Base-by-base conservation (phyloP, 1,140 invertebrate species). In the Drosophila grimshawi region DNA sequence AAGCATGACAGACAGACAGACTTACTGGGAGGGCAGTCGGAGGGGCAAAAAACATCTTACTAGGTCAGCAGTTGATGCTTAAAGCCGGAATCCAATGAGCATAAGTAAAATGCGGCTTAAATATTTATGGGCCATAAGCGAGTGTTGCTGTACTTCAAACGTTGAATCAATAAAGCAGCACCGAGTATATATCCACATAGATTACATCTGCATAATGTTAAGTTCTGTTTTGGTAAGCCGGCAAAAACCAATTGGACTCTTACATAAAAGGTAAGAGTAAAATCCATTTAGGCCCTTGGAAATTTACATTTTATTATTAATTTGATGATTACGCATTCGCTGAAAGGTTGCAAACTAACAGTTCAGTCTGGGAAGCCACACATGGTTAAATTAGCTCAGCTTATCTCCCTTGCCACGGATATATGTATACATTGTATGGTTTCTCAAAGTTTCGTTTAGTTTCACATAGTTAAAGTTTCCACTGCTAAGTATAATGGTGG, bases 61-160 rank as follows among this genome's bases (percentile, higher is more conserved):
- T 70, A 45, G 67, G 59, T 63, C 57, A 62, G 59, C 60, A 53
- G 11, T 48, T 49, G 35, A 45, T 7, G 57, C 66, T 69, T 69
- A 11, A 69, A 69, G 65, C 56, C 55, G 30, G 39, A 53, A 19
- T 32, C 19, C 19, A 53, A 19, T 45, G 48, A 27, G 41, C 49
- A 41, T 43, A 61, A 59, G 46, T 57, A 48, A 27, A 68, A 70
- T 48, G 39, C 35, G 60, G 51, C 59, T 55, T 63, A 56, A 63
- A 70, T 41, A 70, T 70, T 53, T 63, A 63, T 55, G 52, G 41
- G 37, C 30, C n/a, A 49, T 66, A 65, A 55, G 30, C 39, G 51
- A 65, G 52, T 65, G 51, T 49, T 57, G 4, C n/a, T 43, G 30
- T 51, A 45, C 56, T 69, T 69, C 48, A 61, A 61, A 52, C 66